Evolutionary conservation across 1,140 invertebrate genomes (phyloP).

Genomic region (Zaprionus inermis): DNA sequence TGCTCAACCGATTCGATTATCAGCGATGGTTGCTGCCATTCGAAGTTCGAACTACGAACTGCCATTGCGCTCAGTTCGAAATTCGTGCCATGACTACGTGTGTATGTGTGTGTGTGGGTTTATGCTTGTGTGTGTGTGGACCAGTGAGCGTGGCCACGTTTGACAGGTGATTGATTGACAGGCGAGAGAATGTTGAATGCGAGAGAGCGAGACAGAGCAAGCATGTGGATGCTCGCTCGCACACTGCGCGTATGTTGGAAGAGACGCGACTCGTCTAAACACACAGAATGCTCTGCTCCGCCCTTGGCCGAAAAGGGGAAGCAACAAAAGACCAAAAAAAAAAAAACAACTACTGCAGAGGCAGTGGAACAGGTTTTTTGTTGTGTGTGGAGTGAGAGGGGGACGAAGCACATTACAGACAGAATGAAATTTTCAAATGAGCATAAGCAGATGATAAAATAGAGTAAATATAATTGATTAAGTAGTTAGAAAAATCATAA

Average conservation of each 20-base stretch:
- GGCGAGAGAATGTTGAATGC: conserved; percentile 42
- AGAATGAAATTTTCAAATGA: no score
- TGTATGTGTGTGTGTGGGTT: conserved; percentile 19
- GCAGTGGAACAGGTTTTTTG: conserved; percentile 38
- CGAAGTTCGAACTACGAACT: no score
- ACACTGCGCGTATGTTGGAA: conserved; percentile 30
- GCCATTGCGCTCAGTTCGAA: conserved; percentile 36
- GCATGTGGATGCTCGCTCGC: background rate
- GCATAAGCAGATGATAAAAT: no score
- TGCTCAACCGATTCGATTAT: conserved; percentile 9
- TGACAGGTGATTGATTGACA: conserved; percentile 83
- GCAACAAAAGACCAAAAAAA: background rate
- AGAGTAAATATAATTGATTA: no score
- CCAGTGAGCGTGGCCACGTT: conserved; percentile 68
- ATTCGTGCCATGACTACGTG: conserved; percentile 25
- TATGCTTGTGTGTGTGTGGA: conserved; percentile 28
- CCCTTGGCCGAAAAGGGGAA: conserved; percentile 31
- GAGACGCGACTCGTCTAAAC: conserved; percentile 22
- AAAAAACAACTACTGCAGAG: conserved; percentile 1
- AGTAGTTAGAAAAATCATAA: no score
- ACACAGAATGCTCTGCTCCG: conserved; percentile 41
- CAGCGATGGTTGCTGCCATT: conserved; percentile 38
- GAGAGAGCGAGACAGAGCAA: conserved; percentile 41
- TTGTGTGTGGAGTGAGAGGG: background rate
- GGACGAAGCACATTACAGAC: background rate